Conservation (phyloP, 2,797 vertebrate genomes). For the Vultur gryphus region DNA sequence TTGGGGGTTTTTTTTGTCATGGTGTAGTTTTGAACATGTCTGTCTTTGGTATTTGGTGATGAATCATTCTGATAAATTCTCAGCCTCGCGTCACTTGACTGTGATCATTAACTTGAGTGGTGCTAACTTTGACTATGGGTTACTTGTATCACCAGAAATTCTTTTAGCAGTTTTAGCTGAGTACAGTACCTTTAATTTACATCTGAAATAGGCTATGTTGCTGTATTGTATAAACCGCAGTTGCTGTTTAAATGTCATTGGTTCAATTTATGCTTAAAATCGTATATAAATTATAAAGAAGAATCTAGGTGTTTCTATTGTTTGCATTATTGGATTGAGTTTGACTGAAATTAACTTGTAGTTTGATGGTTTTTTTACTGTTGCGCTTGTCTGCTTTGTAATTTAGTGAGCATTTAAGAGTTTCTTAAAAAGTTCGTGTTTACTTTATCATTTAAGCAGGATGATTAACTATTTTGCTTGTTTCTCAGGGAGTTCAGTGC, state of each 20-base stretch:
- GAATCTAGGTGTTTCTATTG: background rate
- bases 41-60: background rate
- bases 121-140: background rate
- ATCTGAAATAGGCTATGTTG: background rate
- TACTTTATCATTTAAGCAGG: background rate
- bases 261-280: background rate
- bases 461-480: background rate
- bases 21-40: background rate
- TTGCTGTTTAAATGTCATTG: background rate
- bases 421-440: background rate
- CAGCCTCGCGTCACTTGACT: background rate
- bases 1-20: background rate
- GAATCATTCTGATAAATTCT: background rate
- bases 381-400: background rate
- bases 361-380: background rate
- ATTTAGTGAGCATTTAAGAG: background rate
- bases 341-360: background rate
- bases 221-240: background rate
- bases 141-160: background rate
- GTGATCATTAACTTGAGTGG: background rate
- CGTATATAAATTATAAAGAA: background rate
- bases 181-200: background rate
- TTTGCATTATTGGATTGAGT: background rate
- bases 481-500: constrained; percentile 58
- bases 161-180: background rate